Conservation (phyloP, 2,113 vertebrate genomes). For the Muntiacus muntjak region DNA sequence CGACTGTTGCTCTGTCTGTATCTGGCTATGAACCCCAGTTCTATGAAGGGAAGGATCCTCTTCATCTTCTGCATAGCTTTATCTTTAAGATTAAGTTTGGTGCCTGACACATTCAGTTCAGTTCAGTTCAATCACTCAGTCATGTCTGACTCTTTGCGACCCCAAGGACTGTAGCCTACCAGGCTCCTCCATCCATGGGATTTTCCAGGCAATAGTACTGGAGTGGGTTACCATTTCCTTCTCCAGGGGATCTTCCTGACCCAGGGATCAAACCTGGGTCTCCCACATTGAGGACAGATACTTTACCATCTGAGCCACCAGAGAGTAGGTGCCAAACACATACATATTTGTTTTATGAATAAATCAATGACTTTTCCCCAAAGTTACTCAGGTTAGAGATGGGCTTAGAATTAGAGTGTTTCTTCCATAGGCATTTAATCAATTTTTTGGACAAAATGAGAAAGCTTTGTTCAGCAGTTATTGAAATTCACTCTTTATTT, state of each 20-base stretch:
- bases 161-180: too few species aligned
- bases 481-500: background rate
- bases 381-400: background rate
- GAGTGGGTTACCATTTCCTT: too few species aligned
- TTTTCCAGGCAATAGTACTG: too few species aligned
- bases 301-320: too few species aligned
- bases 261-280: too few species aligned
- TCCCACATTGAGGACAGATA: too few species aligned
- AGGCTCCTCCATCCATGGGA: too few species aligned
- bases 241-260: too few species aligned
- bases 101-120: background rate
- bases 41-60: background rate
- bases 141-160: too few species aligned
- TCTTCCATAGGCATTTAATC: background rate
- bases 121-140: too few species aligned
- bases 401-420: background rate
- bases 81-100: background rate
- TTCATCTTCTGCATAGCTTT: background rate
- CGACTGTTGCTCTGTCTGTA: background rate
- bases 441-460: constrained; percentile 1
- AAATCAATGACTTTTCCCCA: background rate
- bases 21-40: background rate
- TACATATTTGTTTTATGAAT: background rate
- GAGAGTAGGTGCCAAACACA: background rate
- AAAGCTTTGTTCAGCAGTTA: background rate